Percentiles rank a stretch among this genome's conserved stretches.
Conservation (phyloP, 2,113 vertebrate genomes). For the Laticauda laticaudata region DNA sequence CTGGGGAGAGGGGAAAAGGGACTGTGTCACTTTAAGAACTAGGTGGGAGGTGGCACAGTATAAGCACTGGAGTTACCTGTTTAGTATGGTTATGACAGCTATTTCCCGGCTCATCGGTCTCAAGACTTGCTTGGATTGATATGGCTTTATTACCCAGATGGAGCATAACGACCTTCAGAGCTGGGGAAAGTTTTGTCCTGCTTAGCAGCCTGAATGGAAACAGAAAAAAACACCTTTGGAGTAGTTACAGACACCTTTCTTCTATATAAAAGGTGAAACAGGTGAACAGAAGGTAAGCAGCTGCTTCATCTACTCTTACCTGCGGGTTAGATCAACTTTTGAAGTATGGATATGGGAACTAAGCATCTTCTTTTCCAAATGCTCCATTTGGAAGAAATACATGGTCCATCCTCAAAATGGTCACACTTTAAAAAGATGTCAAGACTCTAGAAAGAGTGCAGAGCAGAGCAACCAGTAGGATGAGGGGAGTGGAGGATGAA, state of each 20-base stretch:
- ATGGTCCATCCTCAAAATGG: not conserved
- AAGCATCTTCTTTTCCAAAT: not conserved
- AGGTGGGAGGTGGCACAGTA: conserved; percentile 19
- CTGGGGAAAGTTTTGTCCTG: fast-evolving
- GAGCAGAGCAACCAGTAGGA: too few species aligned
- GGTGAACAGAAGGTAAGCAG: conserved; percentile 23
- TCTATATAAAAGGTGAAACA: not conserved
- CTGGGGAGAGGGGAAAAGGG: not conserved
- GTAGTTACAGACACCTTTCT: fast-evolving
- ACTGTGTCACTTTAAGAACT: conserved; percentile 49
- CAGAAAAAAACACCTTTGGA: fast-evolving
- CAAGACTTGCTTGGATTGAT: not conserved
- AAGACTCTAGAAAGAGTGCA: too few species aligned
- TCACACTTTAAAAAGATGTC: too few species aligned
- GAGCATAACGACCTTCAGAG: not conserved
- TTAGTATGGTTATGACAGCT: not conserved
- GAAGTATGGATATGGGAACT: not conserved
- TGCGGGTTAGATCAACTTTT: not conserved
- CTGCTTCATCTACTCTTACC: not conserved
- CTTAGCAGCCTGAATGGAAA: not conserved
- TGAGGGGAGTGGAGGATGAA: too few species aligned
- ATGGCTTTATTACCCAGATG: not conserved
- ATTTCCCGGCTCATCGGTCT: fast-evolving
- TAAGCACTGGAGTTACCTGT: conserved; percentile 5
- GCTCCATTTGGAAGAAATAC: not conserved